These are phyloP conservation scores for Neoitamus cyanurus DNA, from an alignment of 2,888 invertebrate genomes.

Conservation along the genomic window DNA sequence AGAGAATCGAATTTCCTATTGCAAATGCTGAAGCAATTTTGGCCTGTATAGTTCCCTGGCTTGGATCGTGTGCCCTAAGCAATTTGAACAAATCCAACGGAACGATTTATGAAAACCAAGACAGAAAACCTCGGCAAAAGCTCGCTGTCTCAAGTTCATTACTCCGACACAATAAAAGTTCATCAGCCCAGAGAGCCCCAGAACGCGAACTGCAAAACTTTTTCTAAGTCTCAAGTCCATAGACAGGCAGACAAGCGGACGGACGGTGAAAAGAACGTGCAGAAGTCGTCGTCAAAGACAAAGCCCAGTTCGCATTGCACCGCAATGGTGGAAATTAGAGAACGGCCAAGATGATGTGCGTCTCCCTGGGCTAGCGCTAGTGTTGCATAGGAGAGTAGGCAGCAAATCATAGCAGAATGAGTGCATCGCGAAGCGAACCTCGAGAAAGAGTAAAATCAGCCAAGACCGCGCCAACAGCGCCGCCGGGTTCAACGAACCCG, in stretches of 20 bases:
- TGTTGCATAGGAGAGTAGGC: not conserved
- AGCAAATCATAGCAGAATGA: constrained; percentile 7
- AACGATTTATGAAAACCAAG: not conserved
- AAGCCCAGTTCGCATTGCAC: not conserved
- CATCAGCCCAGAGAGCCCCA: constrained; percentile 48
- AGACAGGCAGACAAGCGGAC: not conserved
- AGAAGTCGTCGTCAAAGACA: not conserved
- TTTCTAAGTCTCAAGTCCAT: not conserved
- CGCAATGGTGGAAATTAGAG: not conserved
- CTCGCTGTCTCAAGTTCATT: constrained; percentile 49
- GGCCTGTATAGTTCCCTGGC: not conserved
- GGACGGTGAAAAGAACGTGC: constrained; percentile 9
- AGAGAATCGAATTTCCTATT: no score
- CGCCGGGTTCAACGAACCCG: constrained; percentile 64
- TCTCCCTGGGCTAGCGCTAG: not conserved
- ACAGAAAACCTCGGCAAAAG: constrained; percentile 9
- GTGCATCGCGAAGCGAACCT: not conserved
- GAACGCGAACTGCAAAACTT: constrained; percentile 10
- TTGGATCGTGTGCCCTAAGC: not conserved
- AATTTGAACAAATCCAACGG: not conserved
- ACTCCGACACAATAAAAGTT: constrained; percentile 52
- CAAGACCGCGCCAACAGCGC: constrained; percentile 5
- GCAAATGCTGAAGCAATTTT: not conserved
- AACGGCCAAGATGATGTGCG: not conserved
- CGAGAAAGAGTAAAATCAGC: constrained; percentile 49